phyloP scores from a whole-genome alignment of 2,797 vertebrate genomes.

The Aselliscus stoliczkanus region DNA sequence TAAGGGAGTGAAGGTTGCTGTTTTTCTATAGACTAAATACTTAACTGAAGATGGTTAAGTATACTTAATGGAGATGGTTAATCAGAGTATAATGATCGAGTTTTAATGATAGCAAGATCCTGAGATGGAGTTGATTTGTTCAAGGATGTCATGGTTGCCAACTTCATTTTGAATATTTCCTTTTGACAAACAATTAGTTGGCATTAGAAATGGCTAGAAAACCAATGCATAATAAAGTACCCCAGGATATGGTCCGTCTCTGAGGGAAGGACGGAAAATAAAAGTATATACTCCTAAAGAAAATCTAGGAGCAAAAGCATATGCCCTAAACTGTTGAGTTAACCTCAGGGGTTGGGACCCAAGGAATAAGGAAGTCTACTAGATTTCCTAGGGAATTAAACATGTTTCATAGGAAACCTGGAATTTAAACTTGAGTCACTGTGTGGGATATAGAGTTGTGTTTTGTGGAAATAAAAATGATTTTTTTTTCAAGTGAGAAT shows the following conservation, averaged over 20 bases:
- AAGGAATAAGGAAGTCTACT: not conserved
- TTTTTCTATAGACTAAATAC: not conserved
- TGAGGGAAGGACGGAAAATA: not conserved
- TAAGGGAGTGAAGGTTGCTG: not conserved
- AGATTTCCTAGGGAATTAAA: not conserved
- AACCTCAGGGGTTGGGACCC: not conserved
- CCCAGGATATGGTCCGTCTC: not conserved
- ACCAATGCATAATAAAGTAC: not conserved
- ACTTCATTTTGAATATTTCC: conserved; percentile 17
- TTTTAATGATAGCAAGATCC: not conserved
- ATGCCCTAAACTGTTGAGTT: not conserved
- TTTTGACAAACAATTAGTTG: not conserved
- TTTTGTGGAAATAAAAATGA: conserved; percentile 18
- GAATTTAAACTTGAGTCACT: conserved; percentile 19
- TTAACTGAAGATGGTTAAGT: too few species aligned
- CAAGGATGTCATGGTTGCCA: conserved; percentile 1
- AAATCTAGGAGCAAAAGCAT: not conserved
- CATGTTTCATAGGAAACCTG: not conserved
- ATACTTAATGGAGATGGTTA: not conserved
- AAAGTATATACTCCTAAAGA: not conserved
- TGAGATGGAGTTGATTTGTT: not conserved
- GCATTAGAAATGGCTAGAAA: not conserved
- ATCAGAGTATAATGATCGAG: not conserved
- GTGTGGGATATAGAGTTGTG: not conserved
- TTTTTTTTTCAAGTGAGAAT: conserved; percentile 40